Evolutionary conservation across 2,888 invertebrate species (phyloP), one percentile per base, ranked within the genome.

Genomic region (Cybosia mesomella): DNA sequence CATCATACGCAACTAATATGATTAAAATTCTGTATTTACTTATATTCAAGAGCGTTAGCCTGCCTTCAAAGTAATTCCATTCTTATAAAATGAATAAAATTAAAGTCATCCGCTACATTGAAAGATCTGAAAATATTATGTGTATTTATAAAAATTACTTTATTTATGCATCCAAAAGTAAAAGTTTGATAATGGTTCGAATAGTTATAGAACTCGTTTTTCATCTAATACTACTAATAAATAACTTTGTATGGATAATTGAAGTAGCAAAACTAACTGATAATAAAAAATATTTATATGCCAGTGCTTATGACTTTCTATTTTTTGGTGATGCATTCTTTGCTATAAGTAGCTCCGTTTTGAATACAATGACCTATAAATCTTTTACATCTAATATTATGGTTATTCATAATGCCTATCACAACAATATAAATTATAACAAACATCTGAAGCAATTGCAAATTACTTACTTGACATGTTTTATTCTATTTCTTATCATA

Each of bases 141-240:
- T 64, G 54, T 24, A 57, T 64, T 55, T 54, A 34, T 54, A 62
- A 54, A 54, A 62, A 49, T 24, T 61, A 61, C 18, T 9, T 18
- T n/a, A n/a, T n/a, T n/a, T n/a, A n/a, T n/a, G n/a, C n/a, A n/a
- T n/a, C n/a, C n/a, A n/a, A n/a, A n/a, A n/a, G n/a, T n/a, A n/a
- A n/a, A n/a, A n/a, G n/a, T n/a, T n/a, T n/a, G n/a, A n/a, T n/a
- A 36, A 18, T 64, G 24, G 22, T 21, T 36, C 63, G 39, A 1
- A 39, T 64, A 15, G 24, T 36, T 18, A 5, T 39, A 7, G 36
- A 36, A 55, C 11, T 53, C 13, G 11, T 53, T 0, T 13, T 32
- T 28, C 32, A 32, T n/a, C 7, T 59, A 15, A 13, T 39, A 24
- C 32, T 28, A 28, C 28, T 57, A 21, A 57, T 57, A 24, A 57